phyloP scores from a whole-genome alignment of 2,888 invertebrate genomes.

The Hanleya hanleyi region DNA sequence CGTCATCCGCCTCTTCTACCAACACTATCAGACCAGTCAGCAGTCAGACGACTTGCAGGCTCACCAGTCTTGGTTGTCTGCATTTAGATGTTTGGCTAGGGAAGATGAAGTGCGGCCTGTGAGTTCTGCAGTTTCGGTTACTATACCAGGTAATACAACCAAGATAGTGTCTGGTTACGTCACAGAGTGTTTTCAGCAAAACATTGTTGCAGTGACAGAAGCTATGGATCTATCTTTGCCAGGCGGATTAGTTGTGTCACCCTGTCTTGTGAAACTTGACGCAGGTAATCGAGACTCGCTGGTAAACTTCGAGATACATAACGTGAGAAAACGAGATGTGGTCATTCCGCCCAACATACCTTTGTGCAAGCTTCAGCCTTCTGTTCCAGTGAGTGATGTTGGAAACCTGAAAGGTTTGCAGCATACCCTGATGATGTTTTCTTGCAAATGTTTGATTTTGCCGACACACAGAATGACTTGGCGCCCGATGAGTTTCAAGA shows the following conservation, averaged over 20 bases:
- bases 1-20: too few relatives aligned
- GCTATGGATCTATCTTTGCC: background rate
- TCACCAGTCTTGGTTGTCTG: too few relatives aligned
- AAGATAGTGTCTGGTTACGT: too few relatives aligned
- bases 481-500: background rate
- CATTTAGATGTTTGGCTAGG: too few relatives aligned
- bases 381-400: background rate
- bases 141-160: too few relatives aligned
- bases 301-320: background rate
- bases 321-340: background rate
- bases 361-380: background rate
- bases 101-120: too few relatives aligned
- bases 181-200: too few relatives aligned
- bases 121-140: too few relatives aligned
- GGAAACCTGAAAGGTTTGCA: background rate
- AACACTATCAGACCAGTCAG: too few relatives aligned
- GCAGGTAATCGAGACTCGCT: background rate
- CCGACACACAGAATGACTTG: background rate
- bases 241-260: background rate
- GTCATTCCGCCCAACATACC: background rate
- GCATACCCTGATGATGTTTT: background rate
- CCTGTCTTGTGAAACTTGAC: background rate
- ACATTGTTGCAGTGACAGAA: background rate
- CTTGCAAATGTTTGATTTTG: background rate
- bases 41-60: too few relatives aligned